These are phyloP conservation scores for Cheilosia impressa DNA, from an alignment of 2,888 invertebrate genomes.

Conservation along the genomic window DNA sequence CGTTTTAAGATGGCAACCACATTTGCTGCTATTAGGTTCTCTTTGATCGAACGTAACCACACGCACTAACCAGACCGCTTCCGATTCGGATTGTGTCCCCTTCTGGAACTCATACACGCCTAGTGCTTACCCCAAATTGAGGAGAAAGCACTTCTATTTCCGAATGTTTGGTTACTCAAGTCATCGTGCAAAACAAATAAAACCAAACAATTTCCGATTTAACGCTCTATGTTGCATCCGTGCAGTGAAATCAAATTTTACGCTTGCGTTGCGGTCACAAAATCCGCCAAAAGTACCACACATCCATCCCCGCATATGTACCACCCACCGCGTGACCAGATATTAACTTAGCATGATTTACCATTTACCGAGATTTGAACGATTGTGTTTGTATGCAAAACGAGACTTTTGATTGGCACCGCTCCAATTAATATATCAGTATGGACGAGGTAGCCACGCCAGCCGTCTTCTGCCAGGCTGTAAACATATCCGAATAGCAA, in stretches of 20 bases:
- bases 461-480: not conserved
- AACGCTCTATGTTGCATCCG: not conserved
- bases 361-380: constrained; percentile 57
- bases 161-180: constrained; percentile 11
- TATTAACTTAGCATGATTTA: constrained; percentile 66
- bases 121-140: not conserved
- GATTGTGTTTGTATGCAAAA: constrained; percentile 51
- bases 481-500: constrained; percentile 53
- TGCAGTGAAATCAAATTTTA: constrained; percentile 4
- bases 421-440: constrained; percentile 57
- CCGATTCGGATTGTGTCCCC: not conserved
- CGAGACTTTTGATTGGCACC: constrained; percentile 69
- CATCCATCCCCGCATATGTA: constrained; percentile 47
- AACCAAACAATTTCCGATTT: constrained; percentile 22
- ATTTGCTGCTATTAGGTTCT: too few species aligned
- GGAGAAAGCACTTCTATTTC: not conserved
- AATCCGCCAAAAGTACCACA: constrained; percentile 20
- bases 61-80: not conserved
- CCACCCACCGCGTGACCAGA: constrained; percentile 66
- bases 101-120: too few species aligned
- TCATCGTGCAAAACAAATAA: constrained; percentile 5
- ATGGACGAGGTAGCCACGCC: constrained; percentile 1
- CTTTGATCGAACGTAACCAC: too few species aligned
- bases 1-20: too few species aligned
- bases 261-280: constrained; percentile 32